Conservation (phyloP, 2,888 invertebrate genomes). For the Macrophya alboannulata region DNA sequence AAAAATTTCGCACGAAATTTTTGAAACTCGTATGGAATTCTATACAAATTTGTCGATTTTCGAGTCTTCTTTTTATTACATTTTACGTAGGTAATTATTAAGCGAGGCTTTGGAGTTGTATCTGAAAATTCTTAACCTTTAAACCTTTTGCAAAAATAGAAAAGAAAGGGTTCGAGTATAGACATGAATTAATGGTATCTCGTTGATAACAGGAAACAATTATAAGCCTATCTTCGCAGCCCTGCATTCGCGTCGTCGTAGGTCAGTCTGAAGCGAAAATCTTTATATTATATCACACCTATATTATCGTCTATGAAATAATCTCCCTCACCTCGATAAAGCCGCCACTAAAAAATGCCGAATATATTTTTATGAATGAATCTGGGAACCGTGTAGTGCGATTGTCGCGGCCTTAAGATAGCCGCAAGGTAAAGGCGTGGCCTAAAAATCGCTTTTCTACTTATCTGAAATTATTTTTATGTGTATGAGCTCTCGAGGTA, state of each 20-base stretch:
- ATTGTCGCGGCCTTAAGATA: neutral
- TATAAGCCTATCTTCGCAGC: neutral
- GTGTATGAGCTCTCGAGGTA: neutral
- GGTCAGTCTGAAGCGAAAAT: neutral
- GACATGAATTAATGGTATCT: too few species aligned
- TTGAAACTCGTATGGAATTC: neutral
- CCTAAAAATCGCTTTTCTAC: neutral
- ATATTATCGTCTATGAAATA: neutral
- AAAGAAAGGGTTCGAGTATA: too few species aligned
- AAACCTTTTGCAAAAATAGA: too few species aligned
- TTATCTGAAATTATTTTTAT: constrained; percentile 1
- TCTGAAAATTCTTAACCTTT: too few species aligned
- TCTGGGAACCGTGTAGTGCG: neutral
- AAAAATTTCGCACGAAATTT: neutral
- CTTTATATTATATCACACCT: neutral
- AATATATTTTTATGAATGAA: constrained; percentile 11
- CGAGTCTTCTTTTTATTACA: neutral
- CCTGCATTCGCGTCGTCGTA: neutral
- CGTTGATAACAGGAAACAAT: neutral
- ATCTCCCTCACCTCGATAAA: neutral
- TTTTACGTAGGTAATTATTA: too few species aligned
- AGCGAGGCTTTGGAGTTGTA: too few species aligned
- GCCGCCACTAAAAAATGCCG: neutral
- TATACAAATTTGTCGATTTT: too few species aligned
- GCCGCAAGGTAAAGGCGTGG: neutral